phyloP scores from a whole-genome alignment of 2,797 vertebrate species.

The Gambelia wislizenii region DNA sequence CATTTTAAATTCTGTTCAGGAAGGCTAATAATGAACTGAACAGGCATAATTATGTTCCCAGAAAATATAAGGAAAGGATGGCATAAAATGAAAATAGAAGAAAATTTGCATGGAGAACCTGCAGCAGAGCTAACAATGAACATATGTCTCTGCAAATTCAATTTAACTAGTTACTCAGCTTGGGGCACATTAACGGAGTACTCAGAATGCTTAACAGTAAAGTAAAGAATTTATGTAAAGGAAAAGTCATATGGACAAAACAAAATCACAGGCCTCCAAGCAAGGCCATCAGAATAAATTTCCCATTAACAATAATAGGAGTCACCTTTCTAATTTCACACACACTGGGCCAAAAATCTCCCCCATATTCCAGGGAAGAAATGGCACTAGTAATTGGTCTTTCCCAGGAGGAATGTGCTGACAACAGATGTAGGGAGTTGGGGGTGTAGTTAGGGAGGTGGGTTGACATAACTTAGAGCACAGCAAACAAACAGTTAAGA shows the following conservation, averaged over 20 bases:
- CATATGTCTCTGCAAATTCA: constrained; percentile 46
- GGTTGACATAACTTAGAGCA: background rate
- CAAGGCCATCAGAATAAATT: constrained; percentile 27
- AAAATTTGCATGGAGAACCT: constrained; percentile 22
- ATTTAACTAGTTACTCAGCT: constrained; percentile 25
- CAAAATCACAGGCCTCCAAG: constrained; percentile 25
- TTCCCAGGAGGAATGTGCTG: background rate
- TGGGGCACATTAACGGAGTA: constrained; percentile 25
- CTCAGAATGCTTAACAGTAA: constrained; percentile 32
- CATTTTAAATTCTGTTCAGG: constrained; percentile 4
- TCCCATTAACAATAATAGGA: constrained; percentile 26
- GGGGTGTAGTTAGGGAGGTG: background rate
- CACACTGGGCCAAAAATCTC: background rate
- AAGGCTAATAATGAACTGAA: constrained; percentile 29
- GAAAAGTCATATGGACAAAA: constrained; percentile 26
- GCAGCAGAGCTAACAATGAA: constrained; percentile 33
- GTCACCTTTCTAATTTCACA: background rate
- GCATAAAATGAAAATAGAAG: constrained; percentile 28
- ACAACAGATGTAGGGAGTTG: background rate
- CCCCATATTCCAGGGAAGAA: constrained; percentile 12
- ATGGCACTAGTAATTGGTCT: constrained; percentile 6
- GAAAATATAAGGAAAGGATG: constrained; percentile 41
- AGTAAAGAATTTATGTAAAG: constrained; percentile 15
- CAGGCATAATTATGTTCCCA: constrained; percentile 44
- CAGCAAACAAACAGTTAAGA: background rate